These are phyloP conservation scores for Enteromius anoplus DNA, from an alignment of 2,797 vertebrate genomes.

Conservation along the genomic window DNA sequence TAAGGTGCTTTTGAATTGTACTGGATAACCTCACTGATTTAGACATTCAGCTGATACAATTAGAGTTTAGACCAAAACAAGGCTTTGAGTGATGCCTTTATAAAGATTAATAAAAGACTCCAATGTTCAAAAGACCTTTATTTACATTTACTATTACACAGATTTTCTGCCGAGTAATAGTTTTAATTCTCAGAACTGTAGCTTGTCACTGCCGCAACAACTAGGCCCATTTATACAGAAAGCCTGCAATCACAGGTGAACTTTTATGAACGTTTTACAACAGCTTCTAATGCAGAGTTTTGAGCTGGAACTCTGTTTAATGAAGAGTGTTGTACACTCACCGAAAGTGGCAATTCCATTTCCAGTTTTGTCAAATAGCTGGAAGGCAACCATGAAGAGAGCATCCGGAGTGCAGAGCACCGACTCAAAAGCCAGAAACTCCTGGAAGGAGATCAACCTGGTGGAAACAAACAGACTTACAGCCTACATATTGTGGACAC, in stretches of 20 bases:
- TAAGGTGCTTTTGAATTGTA: background rate
- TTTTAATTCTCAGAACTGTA: background rate
- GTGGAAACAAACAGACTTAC: constrained; percentile 53
- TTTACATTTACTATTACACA: background rate
- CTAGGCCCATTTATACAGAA: background rate
- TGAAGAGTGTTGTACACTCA: constrained; percentile 68
- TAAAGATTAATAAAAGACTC: background rate
- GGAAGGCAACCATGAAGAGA: constrained; percentile 87
- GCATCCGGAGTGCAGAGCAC: constrained; percentile 87
- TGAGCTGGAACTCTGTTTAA: background rate
- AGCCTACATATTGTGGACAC: constrained; percentile 46
- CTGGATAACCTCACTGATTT: background rate
- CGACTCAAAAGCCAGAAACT: constrained; percentile 87
- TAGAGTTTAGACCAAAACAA: background rate
- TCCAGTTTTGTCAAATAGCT: constrained; percentile 88
- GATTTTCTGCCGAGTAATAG: background rate
- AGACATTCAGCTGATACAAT: background rate
- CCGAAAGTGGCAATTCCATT: constrained; percentile 85
- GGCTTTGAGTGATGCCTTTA: background rate
- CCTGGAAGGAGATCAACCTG: constrained; percentile 89
- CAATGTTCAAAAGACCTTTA: background rate
- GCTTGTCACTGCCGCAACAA: background rate
- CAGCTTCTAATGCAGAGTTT: background rate
- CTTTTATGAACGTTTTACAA: background rate
- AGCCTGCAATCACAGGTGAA: background rate